A percentile compares a stretch with the other conserved stretches of the same genome.
phyloP scores from a whole-genome alignment of 2,113 vertebrate species.

The Anarhynchus alexandrinus region DNA sequence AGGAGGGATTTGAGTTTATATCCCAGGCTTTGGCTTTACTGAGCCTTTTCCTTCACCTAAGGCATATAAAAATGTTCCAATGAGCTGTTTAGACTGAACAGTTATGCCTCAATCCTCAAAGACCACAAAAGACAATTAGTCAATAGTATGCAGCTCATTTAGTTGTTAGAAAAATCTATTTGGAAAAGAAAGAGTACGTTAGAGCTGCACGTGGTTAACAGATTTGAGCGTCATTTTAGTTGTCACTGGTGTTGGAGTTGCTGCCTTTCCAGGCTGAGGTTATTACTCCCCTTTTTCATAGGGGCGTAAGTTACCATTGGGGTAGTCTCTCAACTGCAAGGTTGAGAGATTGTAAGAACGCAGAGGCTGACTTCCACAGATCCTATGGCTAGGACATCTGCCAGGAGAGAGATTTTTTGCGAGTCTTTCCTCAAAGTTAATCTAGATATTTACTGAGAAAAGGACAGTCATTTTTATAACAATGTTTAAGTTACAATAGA shows the following conservation, averaged over 20 bases:
- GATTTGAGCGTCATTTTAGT: not conserved
- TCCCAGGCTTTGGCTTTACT: slow-evolving; percentile 21
- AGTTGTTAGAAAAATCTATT: not conserved
- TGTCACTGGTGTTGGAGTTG: not conserved
- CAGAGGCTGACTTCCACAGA: not conserved
- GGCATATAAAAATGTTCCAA: slow-evolving; percentile 26
- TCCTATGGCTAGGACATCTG: not conserved
- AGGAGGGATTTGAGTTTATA: slow-evolving; percentile 34
- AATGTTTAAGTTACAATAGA: not conserved
- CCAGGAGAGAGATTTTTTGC: not conserved
- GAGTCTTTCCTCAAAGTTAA: not conserved
- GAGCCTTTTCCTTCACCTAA: slow-evolving; percentile 16
- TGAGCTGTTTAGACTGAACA: not conserved
- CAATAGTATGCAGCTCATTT: not conserved
- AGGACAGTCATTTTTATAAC: not conserved
- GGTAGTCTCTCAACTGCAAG: not conserved
- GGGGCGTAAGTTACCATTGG: not conserved
- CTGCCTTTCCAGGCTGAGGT: not conserved
- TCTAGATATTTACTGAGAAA: not conserved
- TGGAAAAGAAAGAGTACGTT: not conserved
- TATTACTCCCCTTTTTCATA: not conserved
- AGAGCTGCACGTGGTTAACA: not conserved
- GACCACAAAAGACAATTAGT: slow-evolving; percentile 9
- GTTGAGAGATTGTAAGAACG: not conserved
- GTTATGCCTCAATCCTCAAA: not conserved